phyloP scores from a whole-genome alignment of 2,113 vertebrate genomes.

The Pimephales promelas region DNA sequence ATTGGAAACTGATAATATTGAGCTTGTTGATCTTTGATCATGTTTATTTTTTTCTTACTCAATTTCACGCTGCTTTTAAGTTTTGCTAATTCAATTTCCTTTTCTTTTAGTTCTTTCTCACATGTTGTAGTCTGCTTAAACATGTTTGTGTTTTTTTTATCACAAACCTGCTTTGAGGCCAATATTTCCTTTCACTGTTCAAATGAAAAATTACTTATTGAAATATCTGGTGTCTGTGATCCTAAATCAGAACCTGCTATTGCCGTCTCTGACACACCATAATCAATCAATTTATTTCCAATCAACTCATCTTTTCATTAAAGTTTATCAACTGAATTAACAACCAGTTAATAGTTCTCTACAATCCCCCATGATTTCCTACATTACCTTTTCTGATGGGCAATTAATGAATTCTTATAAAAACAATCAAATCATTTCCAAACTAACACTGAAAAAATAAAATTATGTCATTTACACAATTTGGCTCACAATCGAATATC shows the following conservation, averaged over 20 bases:
- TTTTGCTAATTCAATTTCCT: neutral
- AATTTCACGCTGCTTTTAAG: neutral
- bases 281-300: neutral
- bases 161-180: too few relatives aligned
- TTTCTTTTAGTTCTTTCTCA: neutral
- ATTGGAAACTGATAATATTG: neutral
- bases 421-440: neutral
- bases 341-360: neutral
- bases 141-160: neutral
- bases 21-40: neutral
- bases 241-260: neutral
- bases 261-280: neutral
- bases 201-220: too few relatives aligned
- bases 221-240: too few relatives aligned
- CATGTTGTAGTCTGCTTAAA: neutral
- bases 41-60: neutral
- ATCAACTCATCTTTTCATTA: neutral
- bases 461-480: neutral
- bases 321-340: neutral
- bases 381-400: neutral
- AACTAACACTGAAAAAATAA: neutral
- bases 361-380: neutral
- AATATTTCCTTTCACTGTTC: too few relatives aligned
- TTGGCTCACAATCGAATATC: neutral
- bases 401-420: neutral